Conservation (phyloP, 2,113 vertebrate genomes). For the Cyanoderma ruficeps region DNA sequence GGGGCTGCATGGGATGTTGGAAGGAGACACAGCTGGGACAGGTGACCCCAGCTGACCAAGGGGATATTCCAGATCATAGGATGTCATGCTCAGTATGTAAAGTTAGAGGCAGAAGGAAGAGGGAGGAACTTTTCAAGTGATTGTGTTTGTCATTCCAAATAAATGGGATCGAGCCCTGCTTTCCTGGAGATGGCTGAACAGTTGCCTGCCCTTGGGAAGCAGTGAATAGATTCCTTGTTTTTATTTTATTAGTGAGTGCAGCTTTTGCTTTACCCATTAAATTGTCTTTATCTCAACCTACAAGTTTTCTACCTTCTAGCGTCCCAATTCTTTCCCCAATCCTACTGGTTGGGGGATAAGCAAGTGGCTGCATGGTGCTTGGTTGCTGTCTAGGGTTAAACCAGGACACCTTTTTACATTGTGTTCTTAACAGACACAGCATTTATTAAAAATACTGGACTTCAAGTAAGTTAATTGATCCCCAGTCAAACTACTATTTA, state of each 20-base stretch:
- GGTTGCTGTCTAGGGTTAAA: not conserved
- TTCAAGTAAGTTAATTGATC: not conserved
- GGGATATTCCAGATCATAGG: not conserved
- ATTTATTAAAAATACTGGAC: not conserved
- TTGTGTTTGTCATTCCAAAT: not conserved
- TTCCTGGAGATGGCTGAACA: not conserved
- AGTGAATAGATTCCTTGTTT: not conserved
- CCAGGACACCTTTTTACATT: not conserved
- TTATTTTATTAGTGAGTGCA: not conserved
- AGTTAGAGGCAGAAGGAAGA: not conserved
- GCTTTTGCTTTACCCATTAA: not conserved
- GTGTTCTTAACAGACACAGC: not conserved
- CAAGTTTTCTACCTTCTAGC: not conserved
- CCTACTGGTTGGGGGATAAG: not conserved
- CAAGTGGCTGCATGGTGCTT: rapidly evolving
- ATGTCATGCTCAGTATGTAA: not conserved
- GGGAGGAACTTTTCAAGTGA: not conserved
- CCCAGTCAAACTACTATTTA: not conserved
- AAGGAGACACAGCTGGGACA: not conserved
- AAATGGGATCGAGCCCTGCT: not conserved
- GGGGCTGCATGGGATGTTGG: not conserved
- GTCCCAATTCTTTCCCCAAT: not conserved
- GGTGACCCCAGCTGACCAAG: not conserved
- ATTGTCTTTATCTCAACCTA: not conserved
- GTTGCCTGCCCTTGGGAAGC: not conserved